These are phyloP conservation scores for Bembecia ichneumoniformis DNA, from an alignment of 2,888 invertebrate genomes.

Conservation along the genomic window DNA sequence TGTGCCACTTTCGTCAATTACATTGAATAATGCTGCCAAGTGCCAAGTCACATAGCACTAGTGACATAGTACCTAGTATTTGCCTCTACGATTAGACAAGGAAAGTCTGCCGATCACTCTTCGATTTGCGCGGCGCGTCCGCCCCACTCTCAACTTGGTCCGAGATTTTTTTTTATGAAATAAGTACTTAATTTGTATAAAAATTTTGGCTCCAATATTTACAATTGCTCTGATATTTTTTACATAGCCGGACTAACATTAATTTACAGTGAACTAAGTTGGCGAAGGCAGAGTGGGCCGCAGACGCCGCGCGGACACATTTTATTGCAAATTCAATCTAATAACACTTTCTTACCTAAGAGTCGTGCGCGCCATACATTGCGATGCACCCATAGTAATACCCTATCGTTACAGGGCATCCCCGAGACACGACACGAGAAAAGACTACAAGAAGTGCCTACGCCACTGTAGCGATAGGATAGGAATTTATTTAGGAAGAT, in stretches of 20 bases:
- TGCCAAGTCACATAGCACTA: conserved; percentile 53
- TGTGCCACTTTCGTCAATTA: conserved; percentile 65
- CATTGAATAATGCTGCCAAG: conserved; percentile 62
- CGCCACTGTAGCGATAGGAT: conserved; percentile 64
- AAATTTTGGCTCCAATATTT: conserved; percentile 70
- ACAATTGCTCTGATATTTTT: conserved; percentile 59
- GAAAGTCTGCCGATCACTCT: conserved; percentile 19
- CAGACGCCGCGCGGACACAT: conserved; percentile 15
- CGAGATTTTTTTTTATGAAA: conserved; percentile 60
- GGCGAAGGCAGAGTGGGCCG: conserved; percentile 33
- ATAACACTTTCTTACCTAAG: conserved; percentile 67
- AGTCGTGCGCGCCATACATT: conserved; percentile 51
- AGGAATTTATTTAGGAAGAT: conserved; percentile 52
- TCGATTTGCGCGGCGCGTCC: conserved; percentile 19
- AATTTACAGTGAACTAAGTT: conserved; percentile 56
- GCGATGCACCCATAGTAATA: conserved; percentile 38
- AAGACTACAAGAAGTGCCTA: conserved; percentile 24
- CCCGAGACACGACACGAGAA: conserved; percentile 1
- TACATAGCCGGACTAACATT: conserved; percentile 60
- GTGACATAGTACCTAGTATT: conserved; percentile 61
- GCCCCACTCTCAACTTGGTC: conserved; percentile 44
- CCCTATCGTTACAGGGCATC: conserved; percentile 63
- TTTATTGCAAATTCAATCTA: conserved; percentile 59
- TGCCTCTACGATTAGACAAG: conserved; percentile 58
- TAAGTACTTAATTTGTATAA: conserved; percentile 52